phyloP scores from a whole-genome alignment of 2,113 vertebrate genomes.

The Tricholaema leucomelas region DNA sequence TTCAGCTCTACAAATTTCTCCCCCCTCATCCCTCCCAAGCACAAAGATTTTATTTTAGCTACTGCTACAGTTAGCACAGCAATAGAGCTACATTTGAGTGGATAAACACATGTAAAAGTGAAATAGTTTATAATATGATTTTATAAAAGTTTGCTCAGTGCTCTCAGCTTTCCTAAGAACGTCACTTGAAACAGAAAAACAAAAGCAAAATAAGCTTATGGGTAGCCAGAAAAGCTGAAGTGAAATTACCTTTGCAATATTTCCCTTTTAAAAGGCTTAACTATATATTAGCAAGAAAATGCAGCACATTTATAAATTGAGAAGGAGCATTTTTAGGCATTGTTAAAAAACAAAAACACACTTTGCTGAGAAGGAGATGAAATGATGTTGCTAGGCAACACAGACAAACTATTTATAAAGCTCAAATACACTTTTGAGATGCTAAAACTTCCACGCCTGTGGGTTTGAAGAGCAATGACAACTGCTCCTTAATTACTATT shows the following conservation, averaged over 20 bases:
- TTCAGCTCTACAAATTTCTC: neutral
- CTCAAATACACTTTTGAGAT: constrained; percentile 33
- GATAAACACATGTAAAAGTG: neutral
- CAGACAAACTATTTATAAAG: constrained; percentile 60
- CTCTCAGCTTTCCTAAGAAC: neutral
- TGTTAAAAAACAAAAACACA: constrained; percentile 3
- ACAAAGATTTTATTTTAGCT: neutral
- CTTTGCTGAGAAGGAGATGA: constrained; percentile 6
- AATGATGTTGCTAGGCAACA: constrained; percentile 59
- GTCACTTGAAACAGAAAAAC: neutral
- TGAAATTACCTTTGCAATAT: neutral
- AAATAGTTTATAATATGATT: neutral
- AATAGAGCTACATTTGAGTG: neutral
- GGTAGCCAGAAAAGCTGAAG: neutral
- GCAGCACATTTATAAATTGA: neutral
- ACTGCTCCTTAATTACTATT: constrained; percentile 59
- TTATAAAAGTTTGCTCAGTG: neutral
- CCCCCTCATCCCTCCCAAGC: neutral
- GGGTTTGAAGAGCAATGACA: constrained; percentile 55
- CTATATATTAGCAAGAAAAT: neutral
- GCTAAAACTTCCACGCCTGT: constrained; percentile 7
- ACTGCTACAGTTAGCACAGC: neutral
- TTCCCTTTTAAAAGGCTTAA: neutral
- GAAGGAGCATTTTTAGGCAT: neutral
- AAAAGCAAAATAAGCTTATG: neutral